These are phyloP conservation scores for Scatophagus argus DNA, from an alignment of 2,113 vertebrate genomes.

Conservation along the genomic window DNA sequence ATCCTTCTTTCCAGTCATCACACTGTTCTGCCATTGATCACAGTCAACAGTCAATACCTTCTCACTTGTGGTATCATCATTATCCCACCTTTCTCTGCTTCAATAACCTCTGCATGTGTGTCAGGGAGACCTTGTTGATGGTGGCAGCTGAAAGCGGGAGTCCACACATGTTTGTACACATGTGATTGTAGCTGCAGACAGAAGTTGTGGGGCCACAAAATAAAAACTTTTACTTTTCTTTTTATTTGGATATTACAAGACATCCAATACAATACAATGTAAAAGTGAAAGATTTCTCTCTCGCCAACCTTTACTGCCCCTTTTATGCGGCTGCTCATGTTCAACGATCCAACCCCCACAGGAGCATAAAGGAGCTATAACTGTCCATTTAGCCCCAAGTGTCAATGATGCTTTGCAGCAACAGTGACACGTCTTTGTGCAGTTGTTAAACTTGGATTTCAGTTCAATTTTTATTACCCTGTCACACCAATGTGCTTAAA, in stretches of 20 bases:
- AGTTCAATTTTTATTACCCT: not conserved
- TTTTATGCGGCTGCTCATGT: slow-evolving; percentile 33
- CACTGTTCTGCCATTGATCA: slow-evolving; percentile 33
- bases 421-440: not conserved
- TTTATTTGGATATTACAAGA: not conserved
- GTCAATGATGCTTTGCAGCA: slow-evolving; percentile 15
- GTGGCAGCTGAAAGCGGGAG: not conserved
- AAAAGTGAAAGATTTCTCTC: not conserved
- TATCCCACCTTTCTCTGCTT: slow-evolving; percentile 34
- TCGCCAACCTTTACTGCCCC: slow-evolving; percentile 7
- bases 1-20: slow-evolving; percentile 1
- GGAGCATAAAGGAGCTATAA: slow-evolving; percentile 16
- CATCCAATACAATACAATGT: too few species aligned
- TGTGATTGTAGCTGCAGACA: not conserved
- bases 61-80: slow-evolving; percentile 11
- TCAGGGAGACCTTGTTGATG: slow-evolving; percentile 12
- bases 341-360: slow-evolving; percentile 8
- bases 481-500: not conserved
- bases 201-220: not conserved
- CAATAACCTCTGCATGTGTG: not conserved
- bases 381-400: not conserved
- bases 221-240: not conserved
- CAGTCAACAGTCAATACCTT: slow-evolving; percentile 36
- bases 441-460: not conserved
- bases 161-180: not conserved